Conservation (phyloP, 2,797 vertebrate genomes). For the Brachyalestes nurse region DNA sequence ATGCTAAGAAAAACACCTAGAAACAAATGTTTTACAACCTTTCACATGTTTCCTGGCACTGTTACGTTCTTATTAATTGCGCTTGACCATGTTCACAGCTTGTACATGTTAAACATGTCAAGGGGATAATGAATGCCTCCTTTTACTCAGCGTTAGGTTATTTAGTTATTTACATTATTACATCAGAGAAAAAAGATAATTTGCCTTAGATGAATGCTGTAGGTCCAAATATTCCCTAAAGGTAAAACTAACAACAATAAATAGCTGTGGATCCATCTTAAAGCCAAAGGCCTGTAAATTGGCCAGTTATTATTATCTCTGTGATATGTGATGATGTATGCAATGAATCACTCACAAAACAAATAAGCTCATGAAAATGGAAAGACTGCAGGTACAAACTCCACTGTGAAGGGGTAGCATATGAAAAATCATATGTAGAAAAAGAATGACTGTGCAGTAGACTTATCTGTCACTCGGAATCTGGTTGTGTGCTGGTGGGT, state of each 20-base stretch:
- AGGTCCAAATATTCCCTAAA: constrained; percentile 31
- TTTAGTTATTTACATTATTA: constrained; percentile 30
- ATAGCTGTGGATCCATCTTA: constrained; percentile 38
- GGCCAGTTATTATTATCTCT: background rate
- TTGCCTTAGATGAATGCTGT: constrained; percentile 62
- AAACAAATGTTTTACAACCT: constrained; percentile 40
- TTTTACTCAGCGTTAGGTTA: constrained; percentile 27
- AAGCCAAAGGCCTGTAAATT: background rate
- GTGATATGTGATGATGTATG: background rate
- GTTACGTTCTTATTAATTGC: constrained; percentile 65
- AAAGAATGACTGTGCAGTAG: background rate
- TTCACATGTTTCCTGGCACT: constrained; percentile 59
- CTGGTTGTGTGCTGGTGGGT: constrained; percentile 14
- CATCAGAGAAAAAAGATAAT: constrained; percentile 39
- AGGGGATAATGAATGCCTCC: constrained; percentile 32
- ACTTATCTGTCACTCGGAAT: constrained; percentile 7
- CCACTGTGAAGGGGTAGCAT: background rate
- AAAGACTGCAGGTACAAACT: background rate
- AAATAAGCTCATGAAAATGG: background rate
- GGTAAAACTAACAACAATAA: constrained; percentile 24
- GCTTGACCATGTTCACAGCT: constrained; percentile 53
- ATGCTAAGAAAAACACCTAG: constrained; percentile 41
- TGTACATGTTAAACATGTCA: constrained; percentile 50
- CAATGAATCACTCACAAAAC: background rate
- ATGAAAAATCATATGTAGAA: background rate